Evolutionary conservation across 2,888 invertebrate genomes (phyloP), one percentile per base, ranked within the genome.

Genomic region (Dichetophora obliterata): DNA sequence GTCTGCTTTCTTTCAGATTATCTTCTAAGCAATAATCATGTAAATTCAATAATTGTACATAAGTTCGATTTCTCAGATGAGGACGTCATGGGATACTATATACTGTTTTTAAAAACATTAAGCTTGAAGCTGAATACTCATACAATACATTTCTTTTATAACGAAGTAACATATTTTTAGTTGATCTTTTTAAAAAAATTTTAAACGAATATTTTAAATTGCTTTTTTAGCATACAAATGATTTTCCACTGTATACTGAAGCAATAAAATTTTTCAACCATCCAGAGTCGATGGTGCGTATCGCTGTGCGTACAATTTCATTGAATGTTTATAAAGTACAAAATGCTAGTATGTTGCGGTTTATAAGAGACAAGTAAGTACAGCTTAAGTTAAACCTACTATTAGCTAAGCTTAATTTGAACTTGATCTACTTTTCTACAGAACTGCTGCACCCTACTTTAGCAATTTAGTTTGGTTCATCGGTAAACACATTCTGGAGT

Each of bases 11-110:
- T 93, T 93, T 79, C 91, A 98, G 99, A 99, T 94, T 99, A 99
- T 90, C 91, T 99, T 75, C 91, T 99, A 76, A 99, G 99, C 86
- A 99, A 99, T 90, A 99, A 99, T 89, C 99, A 99, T 91, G 98
- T 99, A 54, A 99, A 99, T 90, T 98, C 97, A 69, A 99, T 99
- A 87, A 99, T 99, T 88, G 97, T 98, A 75, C 99, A 99, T 90
- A 98, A 98, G 90, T 99, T 99, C 91, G 99, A 99, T 90, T 98
- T 99, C 88, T 97, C 97, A 3, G 99, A 99, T 90, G 99, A 99
- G 90, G 99, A 99, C 91, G 98, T 99, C 68, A 98, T 99, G 98
- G 98, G 99, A 1, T 99, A 99, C 90, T 99, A 99, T 90, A 99
- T 99, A 87, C 98, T 99, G 70, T 99, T 99, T 89, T 91, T 99